Conservation (phyloP, 2,797 vertebrate species). For the Sebastes flavidus region DNA sequence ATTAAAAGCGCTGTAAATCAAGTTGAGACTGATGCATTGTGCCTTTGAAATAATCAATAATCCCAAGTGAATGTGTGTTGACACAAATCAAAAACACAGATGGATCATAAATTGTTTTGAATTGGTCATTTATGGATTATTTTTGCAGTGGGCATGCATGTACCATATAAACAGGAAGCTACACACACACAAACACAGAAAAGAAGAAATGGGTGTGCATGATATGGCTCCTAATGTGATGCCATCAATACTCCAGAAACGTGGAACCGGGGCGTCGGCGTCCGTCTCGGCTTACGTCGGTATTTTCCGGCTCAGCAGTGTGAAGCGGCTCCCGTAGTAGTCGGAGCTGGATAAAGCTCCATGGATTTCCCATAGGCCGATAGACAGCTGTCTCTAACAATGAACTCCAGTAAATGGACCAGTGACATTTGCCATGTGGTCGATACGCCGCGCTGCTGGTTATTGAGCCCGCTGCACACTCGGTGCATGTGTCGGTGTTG, state of each 20-base stretch:
- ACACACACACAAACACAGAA: background rate
- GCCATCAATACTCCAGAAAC: conserved; percentile 36
- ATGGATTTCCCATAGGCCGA: conserved; percentile 75
- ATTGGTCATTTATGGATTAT: background rate
- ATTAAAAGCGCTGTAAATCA: background rate
- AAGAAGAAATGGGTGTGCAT: background rate
- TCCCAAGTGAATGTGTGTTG: background rate
- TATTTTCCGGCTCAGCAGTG: conserved; percentile 70
- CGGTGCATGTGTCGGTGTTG: conserved; percentile 36
- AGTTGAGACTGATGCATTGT: background rate
- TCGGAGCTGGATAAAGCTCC: conserved; percentile 63
- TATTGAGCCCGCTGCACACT: conserved; percentile 43
- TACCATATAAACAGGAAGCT: background rate
- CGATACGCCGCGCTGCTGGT: conserved; percentile 59
- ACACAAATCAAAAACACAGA: background rate
- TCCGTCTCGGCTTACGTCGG: conserved; percentile 32
- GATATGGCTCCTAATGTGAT: background rate
- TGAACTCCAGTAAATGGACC: conserved; percentile 61
- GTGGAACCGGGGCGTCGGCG: background rate
- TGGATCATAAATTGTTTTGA: background rate
- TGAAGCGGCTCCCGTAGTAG: conserved; percentile 68
- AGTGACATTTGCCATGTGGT: conserved; percentile 71
- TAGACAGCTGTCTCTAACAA: conserved; percentile 67
- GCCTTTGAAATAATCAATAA: background rate
- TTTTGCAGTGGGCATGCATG: background rate